These are phyloP conservation scores for Pangasianodon gigas DNA, from an alignment of 2,113 vertebrate species.

Conservation along the genomic window DNA sequence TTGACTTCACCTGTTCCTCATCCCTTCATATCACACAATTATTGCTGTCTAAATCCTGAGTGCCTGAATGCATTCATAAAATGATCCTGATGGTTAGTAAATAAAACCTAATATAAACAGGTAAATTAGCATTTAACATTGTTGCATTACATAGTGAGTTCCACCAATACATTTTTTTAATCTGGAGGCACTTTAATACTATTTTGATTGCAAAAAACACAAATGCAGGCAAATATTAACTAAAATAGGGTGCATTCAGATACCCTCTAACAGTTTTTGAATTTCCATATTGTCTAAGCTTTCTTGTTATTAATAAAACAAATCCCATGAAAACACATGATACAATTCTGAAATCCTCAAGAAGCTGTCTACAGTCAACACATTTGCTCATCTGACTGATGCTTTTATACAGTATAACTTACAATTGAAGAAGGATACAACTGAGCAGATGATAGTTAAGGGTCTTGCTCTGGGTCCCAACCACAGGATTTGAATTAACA, in stretches of 20 bases:
- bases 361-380: not conserved
- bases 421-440: not conserved
- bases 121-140: not conserved
- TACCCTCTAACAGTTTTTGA: not conserved
- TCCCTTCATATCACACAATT: not conserved
- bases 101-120: not conserved
- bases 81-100: not conserved
- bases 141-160: not conserved
- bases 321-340: not conserved
- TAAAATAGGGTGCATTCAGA: not conserved
- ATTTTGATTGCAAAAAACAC: not conserved
- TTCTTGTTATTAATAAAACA: no score
- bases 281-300: no score
- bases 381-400: not conserved
- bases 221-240: not conserved
- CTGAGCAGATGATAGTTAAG: not conserved
- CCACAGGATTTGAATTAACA: no score
- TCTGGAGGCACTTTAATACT: not conserved
- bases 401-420: not conserved
- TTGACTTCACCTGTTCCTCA: not conserved
- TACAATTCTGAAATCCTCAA: not conserved
- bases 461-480: no score
- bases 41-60: not conserved
- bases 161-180: not conserved
- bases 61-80: no score